These are phyloP conservation scores for Nesoenas mayeri DNA, from an alignment of 2,113 vertebrate species.

Conservation along the genomic window DNA sequence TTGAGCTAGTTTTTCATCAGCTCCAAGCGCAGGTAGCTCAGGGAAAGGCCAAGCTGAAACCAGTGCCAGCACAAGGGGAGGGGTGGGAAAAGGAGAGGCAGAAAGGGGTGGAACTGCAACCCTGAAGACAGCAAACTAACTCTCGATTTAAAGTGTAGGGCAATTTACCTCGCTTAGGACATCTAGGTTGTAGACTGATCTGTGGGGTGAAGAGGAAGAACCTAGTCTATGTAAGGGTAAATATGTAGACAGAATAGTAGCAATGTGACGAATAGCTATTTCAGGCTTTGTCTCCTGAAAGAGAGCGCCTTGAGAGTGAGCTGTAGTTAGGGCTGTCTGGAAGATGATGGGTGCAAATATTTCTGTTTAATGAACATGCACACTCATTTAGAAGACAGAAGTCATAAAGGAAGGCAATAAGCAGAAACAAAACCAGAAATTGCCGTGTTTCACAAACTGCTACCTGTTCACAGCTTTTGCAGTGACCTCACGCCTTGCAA, in stretches of 20 bases:
- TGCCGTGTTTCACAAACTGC: neutral
- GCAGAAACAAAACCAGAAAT: constrained; percentile 20
- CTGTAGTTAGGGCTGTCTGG: constrained; percentile 11
- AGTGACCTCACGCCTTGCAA: neutral
- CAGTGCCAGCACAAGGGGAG: neutral
- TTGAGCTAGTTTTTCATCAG: neutral
- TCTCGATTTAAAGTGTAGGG: neutral
- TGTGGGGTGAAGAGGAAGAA: neutral
- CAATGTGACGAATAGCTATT: neutral
- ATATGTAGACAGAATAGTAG: neutral
- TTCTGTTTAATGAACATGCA: constrained; percentile 24
- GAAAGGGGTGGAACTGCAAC: neutral
- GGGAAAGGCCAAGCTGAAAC: neutral
- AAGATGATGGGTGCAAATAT: neutral
- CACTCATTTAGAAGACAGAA: constrained; percentile 5
- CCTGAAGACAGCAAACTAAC: neutral
- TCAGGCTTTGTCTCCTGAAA: neutral
- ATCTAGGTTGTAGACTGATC: neutral
- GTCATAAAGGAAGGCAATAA: constrained; percentile 45
- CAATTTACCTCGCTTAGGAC: neutral
- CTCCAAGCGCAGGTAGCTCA: neutral
- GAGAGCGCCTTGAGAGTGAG: neutral
- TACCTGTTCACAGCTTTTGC: neutral
- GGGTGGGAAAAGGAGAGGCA: neutral
- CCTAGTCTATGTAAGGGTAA: neutral